Conservation (phyloP, 2,113 vertebrate genomes). For the Fukomys damarensis region DNA sequence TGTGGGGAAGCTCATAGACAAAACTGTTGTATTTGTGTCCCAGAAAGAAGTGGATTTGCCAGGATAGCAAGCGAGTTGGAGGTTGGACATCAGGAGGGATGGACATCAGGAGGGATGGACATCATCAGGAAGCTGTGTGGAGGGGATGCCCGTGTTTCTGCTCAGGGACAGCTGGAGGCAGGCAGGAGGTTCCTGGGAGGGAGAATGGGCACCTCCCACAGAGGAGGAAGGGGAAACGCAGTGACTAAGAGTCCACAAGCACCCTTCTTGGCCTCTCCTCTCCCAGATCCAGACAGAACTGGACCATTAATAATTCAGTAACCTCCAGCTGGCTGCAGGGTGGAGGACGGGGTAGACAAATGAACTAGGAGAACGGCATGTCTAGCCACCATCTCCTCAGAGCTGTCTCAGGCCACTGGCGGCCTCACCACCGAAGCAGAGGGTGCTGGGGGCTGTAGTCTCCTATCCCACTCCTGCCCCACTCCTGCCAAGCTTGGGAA, state of each 20-base stretch:
- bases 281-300: not conserved
- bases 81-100: not conserved
- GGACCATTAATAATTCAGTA: not conserved
- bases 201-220: not conserved
- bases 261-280: not conserved
- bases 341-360: not conserved
- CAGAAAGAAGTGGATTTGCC: not conserved
- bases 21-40: not conserved
- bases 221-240: not conserved
- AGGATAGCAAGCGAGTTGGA: not conserved
- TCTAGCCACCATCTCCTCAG: not conserved
- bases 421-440: not conserved
- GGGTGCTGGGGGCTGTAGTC: not conserved
- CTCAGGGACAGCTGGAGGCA: not conserved
- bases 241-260: not conserved
- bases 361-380: not conserved
- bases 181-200: not conserved
- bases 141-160: not conserved
- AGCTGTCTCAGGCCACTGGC: not conserved
- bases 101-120: not conserved
- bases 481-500: conserved; percentile 74
- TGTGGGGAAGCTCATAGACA: not conserved
- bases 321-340: not conserved
- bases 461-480: not conserved
- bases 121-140: not conserved